Conservation (phyloP, 2,888 invertebrate species). For the Parapristionchus giblindavisi region DNA sequence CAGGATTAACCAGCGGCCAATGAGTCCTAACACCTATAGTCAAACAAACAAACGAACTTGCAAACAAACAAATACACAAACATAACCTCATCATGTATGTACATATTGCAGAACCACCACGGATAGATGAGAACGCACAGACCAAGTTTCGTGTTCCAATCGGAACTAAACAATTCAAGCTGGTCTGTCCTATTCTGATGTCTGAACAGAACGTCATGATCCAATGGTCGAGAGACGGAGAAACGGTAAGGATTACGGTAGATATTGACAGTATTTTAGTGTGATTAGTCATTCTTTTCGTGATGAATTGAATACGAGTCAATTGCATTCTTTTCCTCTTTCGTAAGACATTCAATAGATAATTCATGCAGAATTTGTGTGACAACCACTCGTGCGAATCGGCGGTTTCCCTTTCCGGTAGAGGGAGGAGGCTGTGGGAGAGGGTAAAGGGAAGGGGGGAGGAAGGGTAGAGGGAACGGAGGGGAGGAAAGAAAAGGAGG, state of each 20-base stretch:
- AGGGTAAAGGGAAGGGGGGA: no score
- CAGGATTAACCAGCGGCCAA: background rate
- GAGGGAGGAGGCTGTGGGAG: no score
- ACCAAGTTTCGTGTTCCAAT: conserved; percentile 61
- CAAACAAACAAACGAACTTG: background rate
- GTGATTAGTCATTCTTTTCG: background rate
- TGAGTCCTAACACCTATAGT: background rate
- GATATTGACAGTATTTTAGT: no score
- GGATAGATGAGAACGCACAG: conserved; percentile 54
- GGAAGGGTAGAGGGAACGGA: no score
- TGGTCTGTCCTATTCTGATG: conserved; percentile 63
- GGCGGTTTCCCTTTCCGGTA: conserved; percentile 6
- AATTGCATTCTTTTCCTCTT: conserved; percentile 7
- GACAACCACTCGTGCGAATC: conserved; percentile 35
- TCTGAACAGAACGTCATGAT: conserved; percentile 58
- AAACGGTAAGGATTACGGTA: conserved; percentile 53
- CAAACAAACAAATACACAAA: background rate
- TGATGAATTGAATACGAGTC: background rate
- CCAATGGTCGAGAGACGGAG: conserved; percentile 65
- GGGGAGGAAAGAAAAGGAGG: background rate
- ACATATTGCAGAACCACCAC: conserved; percentile 61
- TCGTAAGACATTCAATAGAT: conserved; percentile 28
- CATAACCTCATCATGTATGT: background rate
- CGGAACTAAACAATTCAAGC: conserved; percentile 62
- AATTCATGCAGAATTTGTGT: conserved; percentile 36